Evolutionary conservation across 2,888 invertebrate genomes (phyloP).

Genomic region (Pristionchus arcanus): DNA sequence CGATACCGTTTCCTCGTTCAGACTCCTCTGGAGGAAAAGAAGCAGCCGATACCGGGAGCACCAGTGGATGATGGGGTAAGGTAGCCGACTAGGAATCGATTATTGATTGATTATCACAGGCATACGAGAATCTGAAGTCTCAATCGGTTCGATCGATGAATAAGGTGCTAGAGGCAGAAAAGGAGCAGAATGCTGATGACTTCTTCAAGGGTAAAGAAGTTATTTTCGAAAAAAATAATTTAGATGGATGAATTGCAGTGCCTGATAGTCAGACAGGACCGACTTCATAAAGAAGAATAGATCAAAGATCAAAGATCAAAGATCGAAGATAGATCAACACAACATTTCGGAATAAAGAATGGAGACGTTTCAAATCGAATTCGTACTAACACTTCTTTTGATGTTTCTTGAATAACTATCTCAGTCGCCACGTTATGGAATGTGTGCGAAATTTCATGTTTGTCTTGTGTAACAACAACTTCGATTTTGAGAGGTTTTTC

Average conservation of each 20-base stretch:
- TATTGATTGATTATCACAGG: slow-evolving; percentile 6
- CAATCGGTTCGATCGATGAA: slow-evolving; percentile 17
- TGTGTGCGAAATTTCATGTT: too few species aligned
- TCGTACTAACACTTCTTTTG: background rate
- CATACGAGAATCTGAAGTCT: slow-evolving; percentile 38
- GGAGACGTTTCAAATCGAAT: slow-evolving; percentile 27
- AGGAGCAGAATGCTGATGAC: background rate
- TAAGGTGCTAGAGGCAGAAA: slow-evolving; percentile 3
- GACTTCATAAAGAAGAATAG: background rate
- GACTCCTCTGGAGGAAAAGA: background rate
- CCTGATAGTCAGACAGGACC: background rate
- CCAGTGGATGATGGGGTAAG: slow-evolving; percentile 29
- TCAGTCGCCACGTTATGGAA: too few species aligned
- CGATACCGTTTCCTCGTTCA: background rate
- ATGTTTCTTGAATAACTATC: background rate
- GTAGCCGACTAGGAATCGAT: background rate
- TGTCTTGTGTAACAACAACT: too few species aligned
- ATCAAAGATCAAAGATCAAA: slow-evolving; percentile 35
- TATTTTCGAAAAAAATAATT: background rate
- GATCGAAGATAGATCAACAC: slow-evolving; percentile 30
- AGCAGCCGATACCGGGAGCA: background rate
- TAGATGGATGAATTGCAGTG: background rate
- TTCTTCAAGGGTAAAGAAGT: background rate
- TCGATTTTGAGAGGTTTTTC: too few species aligned
- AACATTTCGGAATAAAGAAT: slow-evolving; percentile 43